Conservation (phyloP, 2,888 invertebrate species). For the Lasioglossum marginatum region DNA sequence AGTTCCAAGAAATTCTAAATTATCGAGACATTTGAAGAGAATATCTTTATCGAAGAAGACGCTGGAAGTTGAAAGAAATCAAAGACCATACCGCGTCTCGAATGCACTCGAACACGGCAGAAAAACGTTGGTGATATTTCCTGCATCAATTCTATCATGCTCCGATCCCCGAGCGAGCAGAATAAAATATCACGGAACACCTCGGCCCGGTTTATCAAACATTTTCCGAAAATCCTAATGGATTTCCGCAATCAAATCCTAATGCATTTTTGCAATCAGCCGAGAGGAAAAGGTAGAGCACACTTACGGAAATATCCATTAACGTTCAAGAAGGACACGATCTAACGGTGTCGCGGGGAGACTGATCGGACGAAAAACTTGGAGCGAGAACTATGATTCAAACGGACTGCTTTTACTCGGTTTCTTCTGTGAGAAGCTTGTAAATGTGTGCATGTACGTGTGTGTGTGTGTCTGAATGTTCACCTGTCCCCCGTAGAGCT, state of each 20-base stretch:
- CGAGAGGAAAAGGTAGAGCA: slow-evolving; percentile 24
- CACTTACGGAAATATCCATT: slow-evolving; percentile 53
- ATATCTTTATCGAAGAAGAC: background rate
- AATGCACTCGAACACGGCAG: background rate
- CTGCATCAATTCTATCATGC: background rate
- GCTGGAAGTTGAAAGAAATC: too few species aligned
- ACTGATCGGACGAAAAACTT: slow-evolving; percentile 44
- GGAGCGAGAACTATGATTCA: slow-evolving; percentile 39
- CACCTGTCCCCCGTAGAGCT: background rate
- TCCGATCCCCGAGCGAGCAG: background rate
- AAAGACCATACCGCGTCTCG: background rate
- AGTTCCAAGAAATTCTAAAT: too few species aligned
- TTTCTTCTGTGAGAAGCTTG: background rate
- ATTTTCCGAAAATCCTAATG: slow-evolving; percentile 50
- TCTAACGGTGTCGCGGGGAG: slow-evolving; percentile 11
- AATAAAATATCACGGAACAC: slow-evolving; percentile 15
- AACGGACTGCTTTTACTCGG: slow-evolving; percentile 15
- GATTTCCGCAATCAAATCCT: slow-evolving; percentile 50
- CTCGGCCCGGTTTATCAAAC: slow-evolving; percentile 14
- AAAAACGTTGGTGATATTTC: background rate
- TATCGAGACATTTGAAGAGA: background rate
- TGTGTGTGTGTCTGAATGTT: background rate
- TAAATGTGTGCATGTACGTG: background rate
- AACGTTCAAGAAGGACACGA: slow-evolving; percentile 31
- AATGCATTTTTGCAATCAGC: slow-evolving; percentile 55